A percentile compares a stretch with the other conserved stretches of the same genome.
phyloP scores from a whole-genome alignment of 2,888 invertebrate genomes.

The Yponomeuta sedellus region DNA sequence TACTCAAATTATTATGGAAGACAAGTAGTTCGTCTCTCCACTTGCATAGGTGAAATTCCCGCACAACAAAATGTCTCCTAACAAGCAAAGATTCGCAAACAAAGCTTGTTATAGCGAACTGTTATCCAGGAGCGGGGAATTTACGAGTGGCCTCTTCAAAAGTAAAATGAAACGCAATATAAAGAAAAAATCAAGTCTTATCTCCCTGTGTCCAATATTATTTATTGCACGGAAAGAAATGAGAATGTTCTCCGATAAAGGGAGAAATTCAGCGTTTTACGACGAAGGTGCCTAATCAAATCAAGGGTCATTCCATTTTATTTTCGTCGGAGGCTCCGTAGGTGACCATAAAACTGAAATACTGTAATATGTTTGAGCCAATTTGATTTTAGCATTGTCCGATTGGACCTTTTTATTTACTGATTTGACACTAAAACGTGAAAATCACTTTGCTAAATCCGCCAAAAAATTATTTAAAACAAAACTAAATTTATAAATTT shows the following conservation, averaged over 20 bases:
- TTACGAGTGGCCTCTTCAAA: neutral
- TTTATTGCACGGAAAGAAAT: neutral
- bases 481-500: too few species aligned
- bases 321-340: neutral
- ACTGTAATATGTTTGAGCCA: too few species aligned
- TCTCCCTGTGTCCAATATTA: neutral
- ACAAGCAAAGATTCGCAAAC: neutral
- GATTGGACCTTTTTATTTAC: too few species aligned
- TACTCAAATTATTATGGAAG: too few species aligned
- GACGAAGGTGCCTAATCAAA: neutral
- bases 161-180: neutral
- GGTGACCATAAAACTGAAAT: neutral
- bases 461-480: too few species aligned
- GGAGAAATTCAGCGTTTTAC: neutral
- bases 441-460: too few species aligned
- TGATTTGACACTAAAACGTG: too few species aligned
- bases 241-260: neutral
- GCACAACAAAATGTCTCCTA: neutral
- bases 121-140: neutral
- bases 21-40: neutral
- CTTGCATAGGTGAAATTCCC: neutral
- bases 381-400: too few species aligned
- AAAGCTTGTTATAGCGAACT: constrained; percentile 1
- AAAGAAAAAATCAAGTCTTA: neutral
- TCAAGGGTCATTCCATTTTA: neutral